Base-by-base conservation (phyloP, 2,797 vertebrate genomes). In the Pangasius djambal region DNA sequence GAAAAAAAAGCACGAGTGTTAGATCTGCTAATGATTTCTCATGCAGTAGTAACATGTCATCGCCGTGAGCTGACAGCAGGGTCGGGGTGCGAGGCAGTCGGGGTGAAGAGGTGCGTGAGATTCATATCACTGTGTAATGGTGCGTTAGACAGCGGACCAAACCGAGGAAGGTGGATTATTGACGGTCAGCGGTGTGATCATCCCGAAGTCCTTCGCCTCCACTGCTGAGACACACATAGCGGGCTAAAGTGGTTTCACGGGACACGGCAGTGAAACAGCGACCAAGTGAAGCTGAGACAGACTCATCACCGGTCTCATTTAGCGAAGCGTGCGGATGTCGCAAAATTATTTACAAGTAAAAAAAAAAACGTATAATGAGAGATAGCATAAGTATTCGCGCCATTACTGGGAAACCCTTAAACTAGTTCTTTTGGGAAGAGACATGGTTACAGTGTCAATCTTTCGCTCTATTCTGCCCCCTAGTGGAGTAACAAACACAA, bases 91-190 rank as follows among this genome's bases (percentile, higher is more conserved):
- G 77, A 82, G 57, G n/a, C 70, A 57, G 78, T 37, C 44, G 70
- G 48, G 50, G 88, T 81, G 59, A 89, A 59, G 70, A 85, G 69
- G 61, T 74, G 82, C 28, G 12, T 20, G 0, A 69, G 84, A 87
- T 86, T 89, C 63, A 88, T 92, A 75, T 86, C 83, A 34, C 44
- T 20, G 88, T 83, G 86, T 90, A 92, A 92, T 92, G 90, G 85
- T 44, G 74, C 81, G 77, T 87, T 87, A 92, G 88, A 92, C 85
- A 91, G 84, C 61, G 59, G 89, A 85, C 59, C 74, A 85, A 85
- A 86, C 84, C 55, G 79, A 83, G 89, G 89, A 88, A 77, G 88
- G 84, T 61, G 79, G 83, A 87, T 90, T 90, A 92, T 90, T 91
- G 90, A 88, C 84, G 89, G 88, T 87, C 91, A 81, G 61, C 22